Evolutionary conservation across 2,113 vertebrate genomes (phyloP).

Genomic region (Tachysurus fulvidraco): DNA sequence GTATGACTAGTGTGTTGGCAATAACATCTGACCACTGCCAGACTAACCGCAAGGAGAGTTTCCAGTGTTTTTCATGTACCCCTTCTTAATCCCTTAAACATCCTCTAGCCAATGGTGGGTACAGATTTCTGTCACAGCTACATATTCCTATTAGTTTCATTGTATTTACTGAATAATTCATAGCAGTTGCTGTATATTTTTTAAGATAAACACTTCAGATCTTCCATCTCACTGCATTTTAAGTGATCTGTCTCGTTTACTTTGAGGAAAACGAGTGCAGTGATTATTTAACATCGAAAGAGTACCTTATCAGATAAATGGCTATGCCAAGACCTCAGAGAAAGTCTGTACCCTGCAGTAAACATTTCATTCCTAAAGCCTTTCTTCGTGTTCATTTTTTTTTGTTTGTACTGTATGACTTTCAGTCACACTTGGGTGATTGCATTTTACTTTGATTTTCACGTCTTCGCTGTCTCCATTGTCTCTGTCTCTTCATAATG

Average conservation of each 20-base stretch:
- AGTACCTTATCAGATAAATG: not conserved
- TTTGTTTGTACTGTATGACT: not conserved
- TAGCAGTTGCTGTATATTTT: not conserved
- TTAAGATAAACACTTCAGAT: not conserved
- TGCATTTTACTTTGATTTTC: not conserved
- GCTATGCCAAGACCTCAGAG: not conserved
- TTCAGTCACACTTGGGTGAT: not conserved
- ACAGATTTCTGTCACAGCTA: not conserved
- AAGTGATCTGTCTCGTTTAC: not conserved
- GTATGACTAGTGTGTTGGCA: slow-evolving; percentile 1
- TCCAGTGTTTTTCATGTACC: not conserved
- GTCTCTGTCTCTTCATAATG: not conserved
- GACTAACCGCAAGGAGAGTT: not conserved
- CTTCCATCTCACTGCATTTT: not conserved
- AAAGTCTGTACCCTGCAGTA: not conserved
- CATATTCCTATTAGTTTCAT: not conserved
- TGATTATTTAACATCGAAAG: not conserved
- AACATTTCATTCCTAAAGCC: not conserved
- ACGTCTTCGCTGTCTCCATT: not conserved
- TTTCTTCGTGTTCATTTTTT: not conserved
- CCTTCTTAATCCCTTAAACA: slow-evolving; percentile 2
- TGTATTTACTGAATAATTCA: not conserved
- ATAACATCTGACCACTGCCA: slow-evolving; percentile 13
- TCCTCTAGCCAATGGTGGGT: not conserved
- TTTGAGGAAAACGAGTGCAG: not conserved